Conservation (phyloP, 1,140 invertebrate genomes). For the Habropoda laboriosa region DNA sequence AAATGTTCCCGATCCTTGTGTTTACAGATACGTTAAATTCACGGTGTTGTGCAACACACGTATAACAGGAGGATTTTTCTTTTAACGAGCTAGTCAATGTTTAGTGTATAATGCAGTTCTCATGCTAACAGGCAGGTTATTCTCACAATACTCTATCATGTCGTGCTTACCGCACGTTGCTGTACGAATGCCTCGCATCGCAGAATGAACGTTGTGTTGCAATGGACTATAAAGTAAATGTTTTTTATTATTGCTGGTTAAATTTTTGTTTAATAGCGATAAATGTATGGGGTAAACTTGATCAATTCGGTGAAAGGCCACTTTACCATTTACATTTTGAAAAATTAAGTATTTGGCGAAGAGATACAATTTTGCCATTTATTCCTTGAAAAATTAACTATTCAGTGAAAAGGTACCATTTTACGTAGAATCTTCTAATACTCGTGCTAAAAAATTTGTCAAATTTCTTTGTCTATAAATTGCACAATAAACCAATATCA, state of each 20-base stretch:
- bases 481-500: background rate
- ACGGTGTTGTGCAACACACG: background rate
- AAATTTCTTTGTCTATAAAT: background rate
- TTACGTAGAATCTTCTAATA: too few species aligned
- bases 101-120: constrained; percentile 11
- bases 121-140: constrained; percentile 17
- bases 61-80: background rate
- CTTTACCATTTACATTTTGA: too few species aligned
- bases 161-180: constrained; percentile 9
- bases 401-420: too few species aligned
- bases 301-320: too few species aligned
- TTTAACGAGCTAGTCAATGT: background rate
- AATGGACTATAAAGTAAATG: background rate
- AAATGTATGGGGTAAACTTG: too few species aligned
- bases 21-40: background rate
- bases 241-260: background rate
- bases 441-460: background rate
- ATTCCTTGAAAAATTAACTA: too few species aligned
- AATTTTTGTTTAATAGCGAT: background rate
- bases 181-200: background rate
- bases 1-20: background rate
- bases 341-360: too few species aligned
- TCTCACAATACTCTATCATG: constrained; percentile 24
- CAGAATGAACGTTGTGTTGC: background rate
- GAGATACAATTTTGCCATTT: too few species aligned